Conservation (phyloP, 2,797 vertebrate species). For the Choloepus didactylus region DNA sequence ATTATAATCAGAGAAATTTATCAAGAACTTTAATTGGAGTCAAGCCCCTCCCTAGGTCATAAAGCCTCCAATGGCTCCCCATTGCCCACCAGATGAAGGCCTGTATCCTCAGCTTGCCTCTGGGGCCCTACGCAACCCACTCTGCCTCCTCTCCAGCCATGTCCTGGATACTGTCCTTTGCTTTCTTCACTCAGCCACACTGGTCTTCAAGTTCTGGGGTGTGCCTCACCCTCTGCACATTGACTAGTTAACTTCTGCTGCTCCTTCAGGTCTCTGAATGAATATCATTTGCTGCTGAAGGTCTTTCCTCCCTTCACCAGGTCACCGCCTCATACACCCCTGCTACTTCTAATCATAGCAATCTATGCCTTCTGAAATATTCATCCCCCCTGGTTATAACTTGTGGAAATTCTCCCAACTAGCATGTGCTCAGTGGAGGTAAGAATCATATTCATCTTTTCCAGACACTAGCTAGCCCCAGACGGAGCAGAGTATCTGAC, state of each 20-base stretch:
- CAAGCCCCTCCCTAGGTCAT: not conserved
- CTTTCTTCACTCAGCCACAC: not conserved
- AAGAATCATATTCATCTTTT: not conserved
- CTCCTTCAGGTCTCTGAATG: not conserved
- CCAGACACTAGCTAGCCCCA: no score
- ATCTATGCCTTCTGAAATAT: not conserved
- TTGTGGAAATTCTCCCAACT: not conserved
- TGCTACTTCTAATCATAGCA: no score
- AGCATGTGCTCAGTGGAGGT: not conserved
- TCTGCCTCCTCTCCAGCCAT: not conserved
- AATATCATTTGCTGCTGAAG: not conserved
- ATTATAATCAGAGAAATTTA: not conserved
- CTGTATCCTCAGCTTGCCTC: not conserved
- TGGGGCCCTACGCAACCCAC: accelerated
- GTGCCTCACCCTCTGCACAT: accelerated
- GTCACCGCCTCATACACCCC: accelerated
- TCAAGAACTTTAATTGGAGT: not conserved
- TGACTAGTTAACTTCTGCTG: not conserved
- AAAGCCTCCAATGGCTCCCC: not conserved
- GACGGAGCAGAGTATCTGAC: not conserved
- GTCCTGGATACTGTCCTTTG: not conserved
- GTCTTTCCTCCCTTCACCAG: not conserved
- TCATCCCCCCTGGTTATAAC: accelerated
- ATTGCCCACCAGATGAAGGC: not conserved
- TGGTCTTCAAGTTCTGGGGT: not conserved